phyloP scores from a whole-genome alignment of 2,888 invertebrate genomes.

The Eupithecia subumbrata region DNA sequence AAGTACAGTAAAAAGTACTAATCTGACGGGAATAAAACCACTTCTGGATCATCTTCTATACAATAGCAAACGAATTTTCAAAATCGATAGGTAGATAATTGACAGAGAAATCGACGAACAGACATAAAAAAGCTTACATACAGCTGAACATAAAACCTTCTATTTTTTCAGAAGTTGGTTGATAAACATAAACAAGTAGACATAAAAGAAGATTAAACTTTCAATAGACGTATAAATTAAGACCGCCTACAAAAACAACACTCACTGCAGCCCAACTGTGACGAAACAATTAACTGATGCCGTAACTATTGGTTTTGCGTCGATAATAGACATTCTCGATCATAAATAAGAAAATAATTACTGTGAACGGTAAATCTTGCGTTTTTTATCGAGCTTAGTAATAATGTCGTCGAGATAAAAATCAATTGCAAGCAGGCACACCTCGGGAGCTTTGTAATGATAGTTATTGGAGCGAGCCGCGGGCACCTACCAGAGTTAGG shows the following conservation, averaged over 20 bases:
- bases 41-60: too few species aligned
- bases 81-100: too few species aligned
- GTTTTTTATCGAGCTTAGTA: conserved; percentile 64
- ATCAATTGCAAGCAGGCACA: conserved; percentile 70
- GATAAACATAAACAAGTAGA: not conserved
- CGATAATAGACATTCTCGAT: conserved; percentile 62
- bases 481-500: conserved; percentile 37
- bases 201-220: conserved; percentile 5
- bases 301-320: conserved; percentile 57
- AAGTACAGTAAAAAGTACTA: too few species aligned
- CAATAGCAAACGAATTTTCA: too few species aligned
- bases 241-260: conserved; percentile 42
- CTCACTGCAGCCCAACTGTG: conserved; percentile 40
- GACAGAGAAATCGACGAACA: too few species aligned
- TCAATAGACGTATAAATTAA: conserved; percentile 7
- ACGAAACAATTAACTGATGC: conserved; percentile 49
- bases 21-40: too few species aligned
- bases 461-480: conserved; percentile 60
- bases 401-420: conserved; percentile 79
- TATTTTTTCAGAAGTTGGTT: too few species aligned
- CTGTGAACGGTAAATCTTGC: conserved; percentile 52
- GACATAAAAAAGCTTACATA: too few species aligned
- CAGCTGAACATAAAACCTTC: too few species aligned
- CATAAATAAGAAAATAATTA: conserved; percentile 64
- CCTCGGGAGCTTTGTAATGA: conserved; percentile 75